These are phyloP conservation scores for Actinia tenebrosa DNA, from an alignment of 64 coral and sea anemone species.

Conservation along the genomic window DNA sequence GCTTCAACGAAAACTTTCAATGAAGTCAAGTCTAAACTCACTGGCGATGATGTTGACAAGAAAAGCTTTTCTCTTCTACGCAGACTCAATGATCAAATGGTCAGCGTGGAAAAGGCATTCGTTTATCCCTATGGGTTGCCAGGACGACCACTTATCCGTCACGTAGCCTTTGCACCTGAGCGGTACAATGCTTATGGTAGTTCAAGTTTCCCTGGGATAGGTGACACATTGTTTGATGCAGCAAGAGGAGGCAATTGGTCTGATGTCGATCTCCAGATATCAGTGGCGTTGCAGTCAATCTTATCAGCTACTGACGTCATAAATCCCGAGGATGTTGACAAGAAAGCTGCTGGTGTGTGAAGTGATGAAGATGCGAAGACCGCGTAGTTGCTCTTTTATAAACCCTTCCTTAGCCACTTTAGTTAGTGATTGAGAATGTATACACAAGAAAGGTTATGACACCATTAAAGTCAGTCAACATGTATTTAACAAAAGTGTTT, in stretches of 20 bases:
- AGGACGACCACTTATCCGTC: constrained; percentile 46
- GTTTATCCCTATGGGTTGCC: constrained; percentile 73
- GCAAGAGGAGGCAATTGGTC: constrained; percentile 24
- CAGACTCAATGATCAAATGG: constrained; percentile 70
- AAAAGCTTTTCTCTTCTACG: constrained; percentile 43
- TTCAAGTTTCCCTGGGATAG: constrained; percentile 67
- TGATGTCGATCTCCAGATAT: constrained; percentile 60
- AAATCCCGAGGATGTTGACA: not conserved
- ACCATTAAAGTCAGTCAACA: no score
- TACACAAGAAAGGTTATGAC: no score
- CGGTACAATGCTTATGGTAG: constrained; percentile 50
- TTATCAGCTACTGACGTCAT: constrained; percentile 46
- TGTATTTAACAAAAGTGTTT: no score
- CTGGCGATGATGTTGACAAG: not conserved
- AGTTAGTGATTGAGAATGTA: no score
- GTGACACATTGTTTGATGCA: constrained; percentile 43
- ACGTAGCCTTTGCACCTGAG: constrained; percentile 66
- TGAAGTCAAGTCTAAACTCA: constrained; percentile 20
- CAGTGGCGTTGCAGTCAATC: constrained; percentile 41
- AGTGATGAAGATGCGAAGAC: not conserved
- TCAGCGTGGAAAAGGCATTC: constrained; percentile 64
- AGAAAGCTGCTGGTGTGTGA: not conserved
- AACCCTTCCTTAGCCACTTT: no score
- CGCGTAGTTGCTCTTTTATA: no score
- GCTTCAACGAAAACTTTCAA: constrained; percentile 46